Evolutionary conservation across 2,797 vertebrate genomes (phyloP).

Genomic region (Cossypha caffra): DNA sequence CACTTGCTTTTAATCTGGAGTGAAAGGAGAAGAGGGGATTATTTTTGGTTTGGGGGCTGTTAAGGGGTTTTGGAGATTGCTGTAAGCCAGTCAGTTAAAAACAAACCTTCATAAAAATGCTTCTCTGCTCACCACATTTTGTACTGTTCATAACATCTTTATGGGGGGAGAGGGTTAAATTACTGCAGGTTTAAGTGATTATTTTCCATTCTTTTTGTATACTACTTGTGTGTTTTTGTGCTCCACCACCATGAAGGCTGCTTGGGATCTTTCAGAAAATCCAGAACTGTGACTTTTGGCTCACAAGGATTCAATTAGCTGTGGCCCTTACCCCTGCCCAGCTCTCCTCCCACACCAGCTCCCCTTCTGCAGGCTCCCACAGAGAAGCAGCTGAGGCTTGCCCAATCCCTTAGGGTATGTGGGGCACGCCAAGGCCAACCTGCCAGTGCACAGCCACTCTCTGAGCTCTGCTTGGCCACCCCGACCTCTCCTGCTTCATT

Average conservation of each 20-base stretch:
- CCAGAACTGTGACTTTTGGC: neutral
- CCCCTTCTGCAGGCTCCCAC: neutral
- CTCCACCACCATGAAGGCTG: neutral
- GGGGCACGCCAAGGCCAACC: neutral
- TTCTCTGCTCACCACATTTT: slow-evolving; percentile 28
- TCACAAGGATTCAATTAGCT: neutral
- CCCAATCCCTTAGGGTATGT: rapidly evolving
- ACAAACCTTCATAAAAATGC: slow-evolving; percentile 21
- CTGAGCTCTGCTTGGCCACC: neutral
- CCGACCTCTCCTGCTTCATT: neutral
- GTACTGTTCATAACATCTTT: slow-evolving; percentile 23
- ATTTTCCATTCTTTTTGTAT: neutral
- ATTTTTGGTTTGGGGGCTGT: slow-evolving; percentile 14
- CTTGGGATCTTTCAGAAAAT: neutral
- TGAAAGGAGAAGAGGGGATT: slow-evolving; percentile 40
- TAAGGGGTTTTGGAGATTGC: slow-evolving; percentile 19
- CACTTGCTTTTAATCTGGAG: slow-evolving; percentile 58
- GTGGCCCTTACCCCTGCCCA: neutral
- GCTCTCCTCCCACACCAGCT: neutral
- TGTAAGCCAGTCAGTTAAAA: slow-evolving; percentile 42
- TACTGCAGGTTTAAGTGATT: slow-evolving; percentile 35
- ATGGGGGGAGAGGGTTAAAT: slow-evolving; percentile 23
- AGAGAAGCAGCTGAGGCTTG: neutral
- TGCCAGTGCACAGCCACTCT: rapidly evolving
- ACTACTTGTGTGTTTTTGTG: neutral